Conservation (phyloP, 2,113 vertebrate species). For the Manacus vitellinus region DNA sequence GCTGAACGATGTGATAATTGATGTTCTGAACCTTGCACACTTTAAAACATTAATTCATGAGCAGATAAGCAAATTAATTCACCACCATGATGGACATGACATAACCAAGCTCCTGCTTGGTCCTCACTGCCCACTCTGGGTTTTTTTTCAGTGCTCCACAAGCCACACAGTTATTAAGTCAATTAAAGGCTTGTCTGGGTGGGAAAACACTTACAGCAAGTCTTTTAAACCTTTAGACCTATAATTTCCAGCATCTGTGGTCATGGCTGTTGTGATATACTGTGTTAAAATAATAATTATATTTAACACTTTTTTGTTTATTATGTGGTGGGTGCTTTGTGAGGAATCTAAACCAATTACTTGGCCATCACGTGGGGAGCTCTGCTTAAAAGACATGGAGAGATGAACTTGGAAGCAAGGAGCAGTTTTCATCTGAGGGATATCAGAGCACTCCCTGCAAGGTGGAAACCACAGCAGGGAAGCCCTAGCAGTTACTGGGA, state of each 20-base stretch:
- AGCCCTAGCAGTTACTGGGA: not conserved
- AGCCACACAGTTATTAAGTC: not conserved
- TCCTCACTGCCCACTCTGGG: not conserved
- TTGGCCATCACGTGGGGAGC: accelerated
- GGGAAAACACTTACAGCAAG: not conserved
- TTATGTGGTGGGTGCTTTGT: accelerated
- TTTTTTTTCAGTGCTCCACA: not conserved
- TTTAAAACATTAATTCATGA: not conserved
- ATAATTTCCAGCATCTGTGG: not conserved
- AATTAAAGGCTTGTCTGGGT: not conserved
- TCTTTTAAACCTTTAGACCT: not conserved
- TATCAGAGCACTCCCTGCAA: too few species aligned
- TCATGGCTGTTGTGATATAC: not conserved
- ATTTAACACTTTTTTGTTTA: not conserved
- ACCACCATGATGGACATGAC: not conserved
- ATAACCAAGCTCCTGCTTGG: not conserved
- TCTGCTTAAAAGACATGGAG: accelerated
- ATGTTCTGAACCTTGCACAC: not conserved
- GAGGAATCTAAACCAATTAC: not conserved
- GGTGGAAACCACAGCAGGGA: not conserved
- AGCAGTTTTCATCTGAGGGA: not conserved
- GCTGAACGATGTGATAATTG: not conserved
- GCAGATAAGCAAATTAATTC: not conserved
- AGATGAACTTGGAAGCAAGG: not conserved
- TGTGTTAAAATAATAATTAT: not conserved